Conservation (phyloP, 37 sponge, comb jelly and placozoan genomes). For the Petrosia ficiformis region DNA sequence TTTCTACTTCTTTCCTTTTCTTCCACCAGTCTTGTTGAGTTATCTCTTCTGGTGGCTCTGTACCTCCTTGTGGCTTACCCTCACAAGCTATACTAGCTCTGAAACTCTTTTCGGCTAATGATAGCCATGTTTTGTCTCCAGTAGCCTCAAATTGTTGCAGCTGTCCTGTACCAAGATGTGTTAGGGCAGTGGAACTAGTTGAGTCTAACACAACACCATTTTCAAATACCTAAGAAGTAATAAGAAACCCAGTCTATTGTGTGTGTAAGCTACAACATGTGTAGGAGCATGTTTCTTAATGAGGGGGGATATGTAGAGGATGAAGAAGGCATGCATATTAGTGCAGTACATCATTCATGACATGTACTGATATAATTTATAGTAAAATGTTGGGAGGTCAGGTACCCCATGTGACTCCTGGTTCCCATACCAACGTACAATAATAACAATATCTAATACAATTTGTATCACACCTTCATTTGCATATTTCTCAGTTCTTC, state of each 20-base stretch:
- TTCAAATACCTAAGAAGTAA: constrained; percentile 62
- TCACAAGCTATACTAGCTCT: constrained; percentile 79
- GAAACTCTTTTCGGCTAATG: constrained; percentile 80
- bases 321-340: not conserved
- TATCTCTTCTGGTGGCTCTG: constrained; percentile 46
- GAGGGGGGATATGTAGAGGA: not conserved
- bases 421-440: too few species aligned
- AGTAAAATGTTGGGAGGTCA: too few species aligned
- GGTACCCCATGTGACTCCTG: too few species aligned
- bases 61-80: constrained; percentile 52
- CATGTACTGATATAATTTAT: too few species aligned
- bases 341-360: too few species aligned
- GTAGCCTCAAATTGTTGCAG: constrained; percentile 69
- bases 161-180: constrained; percentile 82
- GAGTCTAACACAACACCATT: constrained; percentile 72
- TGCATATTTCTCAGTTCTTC: constrained; percentile 63
- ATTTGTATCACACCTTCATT: constrained; percentile 66
- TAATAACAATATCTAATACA: too few species aligned
- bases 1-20: constrained; percentile 17
- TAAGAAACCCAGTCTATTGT: not conserved
- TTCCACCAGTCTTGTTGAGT: constrained; percentile 83
- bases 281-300: not conserved
- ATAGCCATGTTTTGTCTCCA: constrained; percentile 30
- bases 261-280: not conserved
- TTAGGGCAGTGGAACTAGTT: constrained; percentile 75